A percentile compares a stretch with the other conserved stretches of the same genome.
Conservation (phyloP, 2,888 invertebrate species). For the Dichetophora obliterata region DNA sequence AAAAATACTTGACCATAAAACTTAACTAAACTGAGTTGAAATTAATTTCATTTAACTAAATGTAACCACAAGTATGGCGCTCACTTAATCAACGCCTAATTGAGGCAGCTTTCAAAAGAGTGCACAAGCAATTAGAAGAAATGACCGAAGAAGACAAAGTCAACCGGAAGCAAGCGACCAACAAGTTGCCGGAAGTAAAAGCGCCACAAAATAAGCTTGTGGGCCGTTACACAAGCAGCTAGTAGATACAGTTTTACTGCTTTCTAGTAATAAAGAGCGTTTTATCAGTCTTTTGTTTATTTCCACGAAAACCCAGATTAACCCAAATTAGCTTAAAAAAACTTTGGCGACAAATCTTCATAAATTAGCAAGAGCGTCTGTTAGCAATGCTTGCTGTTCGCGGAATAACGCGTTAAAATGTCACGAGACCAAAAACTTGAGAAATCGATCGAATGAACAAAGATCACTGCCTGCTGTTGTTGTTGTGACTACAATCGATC, state of each 20-base stretch:
- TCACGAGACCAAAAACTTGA: slow-evolving; percentile 59
- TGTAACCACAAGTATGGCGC: background rate
- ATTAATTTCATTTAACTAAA: slow-evolving; percentile 11
- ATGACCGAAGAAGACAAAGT: background rate
- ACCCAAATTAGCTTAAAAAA: background rate
- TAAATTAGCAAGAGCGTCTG: too few relatives aligned
- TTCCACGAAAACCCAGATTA: slow-evolving; percentile 19
- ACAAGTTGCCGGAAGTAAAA: background rate
- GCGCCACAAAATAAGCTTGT: background rate
- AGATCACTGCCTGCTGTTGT: background rate
- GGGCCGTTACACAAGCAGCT: background rate
- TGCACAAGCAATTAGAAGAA: background rate
- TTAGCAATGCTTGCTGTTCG: background rate
- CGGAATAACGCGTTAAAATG: slow-evolving; percentile 59
- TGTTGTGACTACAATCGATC: slow-evolving; percentile 23
- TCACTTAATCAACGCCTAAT: slow-evolving; percentile 23
- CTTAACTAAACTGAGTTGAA: slow-evolving; percentile 27
- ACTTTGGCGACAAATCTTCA: background rate
- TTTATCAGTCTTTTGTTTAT: background rate
- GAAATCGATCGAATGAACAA: background rate
- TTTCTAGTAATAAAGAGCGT: background rate
- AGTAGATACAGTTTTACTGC: background rate
- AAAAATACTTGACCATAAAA: slow-evolving; percentile 1
- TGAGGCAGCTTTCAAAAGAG: background rate
- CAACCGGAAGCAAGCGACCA: background rate